phyloP scores from a whole-genome alignment of 2,888 invertebrate species.

The Scaeva pyrastri region DNA sequence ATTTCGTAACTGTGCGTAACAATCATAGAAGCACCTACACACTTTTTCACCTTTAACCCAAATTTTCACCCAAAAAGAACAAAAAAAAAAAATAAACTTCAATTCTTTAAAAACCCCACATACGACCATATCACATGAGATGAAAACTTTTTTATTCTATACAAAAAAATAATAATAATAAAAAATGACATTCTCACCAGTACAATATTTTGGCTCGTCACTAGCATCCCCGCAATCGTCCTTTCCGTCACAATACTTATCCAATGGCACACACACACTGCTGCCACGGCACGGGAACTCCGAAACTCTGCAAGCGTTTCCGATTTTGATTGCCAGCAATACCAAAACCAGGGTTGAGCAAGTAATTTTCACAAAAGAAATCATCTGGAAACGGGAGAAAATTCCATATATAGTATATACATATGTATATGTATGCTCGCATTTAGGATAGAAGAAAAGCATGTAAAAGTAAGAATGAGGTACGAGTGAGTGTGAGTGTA shows the following conservation, averaged over 20 bases:
- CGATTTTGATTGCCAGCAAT: constrained; percentile 80
- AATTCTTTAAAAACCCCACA: constrained; percentile 25
- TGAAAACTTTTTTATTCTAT: constrained; percentile 7
- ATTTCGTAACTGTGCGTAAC: constrained; percentile 29
- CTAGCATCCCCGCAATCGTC: constrained; percentile 94
- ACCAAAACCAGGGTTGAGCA: constrained; percentile 82
- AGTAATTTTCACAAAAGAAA: constrained; percentile 78
- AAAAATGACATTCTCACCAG: constrained; percentile 85
- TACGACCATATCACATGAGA: neutral
- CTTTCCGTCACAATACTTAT: constrained; percentile 93
- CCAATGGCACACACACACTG: constrained; percentile 90
- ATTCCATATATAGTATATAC: constrained; percentile 32
- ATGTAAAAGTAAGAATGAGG: neutral
- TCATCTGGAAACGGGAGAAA: constrained; percentile 78
- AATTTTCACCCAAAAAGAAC: neutral
- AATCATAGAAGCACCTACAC: constrained; percentile 23
- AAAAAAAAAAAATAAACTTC: constrained; percentile 18
- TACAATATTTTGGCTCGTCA: constrained; percentile 92
- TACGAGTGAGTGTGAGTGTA: no score
- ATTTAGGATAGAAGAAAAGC: neutral
- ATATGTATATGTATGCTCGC: no score
- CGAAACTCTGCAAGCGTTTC: constrained; percentile 89
- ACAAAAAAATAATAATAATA: constrained; percentile 12
- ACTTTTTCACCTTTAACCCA: neutral
- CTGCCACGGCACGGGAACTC: constrained; percentile 90